phyloP scores from a whole-genome alignment of 64 coral and sea anemone species.

The Pocillopora damicornis region DNA sequence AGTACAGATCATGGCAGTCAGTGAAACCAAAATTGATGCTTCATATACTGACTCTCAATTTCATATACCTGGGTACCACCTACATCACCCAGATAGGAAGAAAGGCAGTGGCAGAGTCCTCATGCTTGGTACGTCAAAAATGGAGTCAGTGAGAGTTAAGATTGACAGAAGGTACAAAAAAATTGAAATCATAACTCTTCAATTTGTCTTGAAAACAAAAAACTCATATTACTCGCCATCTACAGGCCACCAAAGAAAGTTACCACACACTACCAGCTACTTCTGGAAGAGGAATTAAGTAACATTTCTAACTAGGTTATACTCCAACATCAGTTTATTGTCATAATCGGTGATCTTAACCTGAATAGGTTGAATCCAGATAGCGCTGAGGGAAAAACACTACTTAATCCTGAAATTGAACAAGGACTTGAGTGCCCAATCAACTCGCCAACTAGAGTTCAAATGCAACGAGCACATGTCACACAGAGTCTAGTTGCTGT shows the following conservation, averaged over 20 bases:
- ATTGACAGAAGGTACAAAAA: slow-evolving; percentile 39
- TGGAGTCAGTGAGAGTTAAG: slow-evolving; percentile 39
- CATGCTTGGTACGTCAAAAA: slow-evolving; percentile 37
- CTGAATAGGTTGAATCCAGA: slow-evolving; percentile 52
- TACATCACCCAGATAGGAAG: too few species aligned
- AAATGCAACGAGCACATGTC: slow-evolving; percentile 2
- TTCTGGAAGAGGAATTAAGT: slow-evolving; percentile 56
- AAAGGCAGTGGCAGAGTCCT: slow-evolving; percentile 53
- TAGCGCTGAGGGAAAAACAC: slow-evolving; percentile 24
- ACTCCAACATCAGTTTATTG: slow-evolving; percentile 39
- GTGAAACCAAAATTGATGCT: too few species aligned
- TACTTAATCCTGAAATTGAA: slow-evolving; percentile 43
- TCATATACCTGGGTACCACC: too few species aligned
- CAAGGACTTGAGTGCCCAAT: slow-evolving; percentile 36
- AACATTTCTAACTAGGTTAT: slow-evolving; percentile 48
- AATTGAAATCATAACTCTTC: slow-evolving; percentile 30
- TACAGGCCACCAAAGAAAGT: slow-evolving; percentile 63
- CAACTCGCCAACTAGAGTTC: slow-evolving; percentile 36
- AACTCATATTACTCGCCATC: slow-evolving; percentile 41
- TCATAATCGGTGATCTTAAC: slow-evolving; percentile 51
- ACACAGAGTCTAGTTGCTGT: slow-evolving; percentile 29
- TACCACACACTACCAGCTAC: slow-evolving; percentile 34
- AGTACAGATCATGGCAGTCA: too few species aligned
- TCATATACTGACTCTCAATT: too few species aligned
- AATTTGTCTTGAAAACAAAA: slow-evolving; percentile 45